Base-by-base conservation (phyloP, 2,888 invertebrate genomes). In the Athalia cordata region DNA sequence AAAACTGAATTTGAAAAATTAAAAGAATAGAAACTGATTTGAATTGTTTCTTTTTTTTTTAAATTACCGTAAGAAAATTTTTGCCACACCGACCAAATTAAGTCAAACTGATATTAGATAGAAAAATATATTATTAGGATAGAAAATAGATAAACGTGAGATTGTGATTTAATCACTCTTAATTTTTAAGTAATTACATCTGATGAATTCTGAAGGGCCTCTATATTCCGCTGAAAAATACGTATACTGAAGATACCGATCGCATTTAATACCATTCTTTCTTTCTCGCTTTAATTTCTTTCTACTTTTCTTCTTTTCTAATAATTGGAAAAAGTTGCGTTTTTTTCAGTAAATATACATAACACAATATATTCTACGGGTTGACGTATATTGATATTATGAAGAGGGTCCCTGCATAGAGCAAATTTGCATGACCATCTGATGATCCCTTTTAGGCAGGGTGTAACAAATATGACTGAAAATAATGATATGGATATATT, bases 361-460 rank as follows among this genome's bases (percentile, higher is more conserved):
- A 29, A 29, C 29, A 29, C 29, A 29, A 29, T 68, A 68, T 68
- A 52, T 29, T 64, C 13, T 59, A 57, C 59, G 43, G 9, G 47
- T 59, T 1, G n/a, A 72, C 13, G 13, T 45, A 13, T 29, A 29
- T 47, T 13, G 72, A 72, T 72, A 59, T 45, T 29, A 59, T 9
- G 84, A 79, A 81, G 82, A 81, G 84, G 86, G 83, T 79, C 83
- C 82, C 76, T 79, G 84, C 80, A 81, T 81, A 87, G 87, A 87
- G 87, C 87, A 87, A 85, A 83, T 81, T 86, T 81, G 85, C 86
- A 87, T 87, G 86, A 87, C 85, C 86, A 87, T 84, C 86, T 86
- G 82, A 61, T 82, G 79, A 83, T 86, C 86, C 87, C 85, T 86
- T 88, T 87, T 80, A 86, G 82, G 84, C 87, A 87, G 88, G 88